Percentiles rank a stretch among this genome's conserved stretches.
Conservation (phyloP, 2,797 vertebrate species). For the Apogon hyalosoma region DNA sequence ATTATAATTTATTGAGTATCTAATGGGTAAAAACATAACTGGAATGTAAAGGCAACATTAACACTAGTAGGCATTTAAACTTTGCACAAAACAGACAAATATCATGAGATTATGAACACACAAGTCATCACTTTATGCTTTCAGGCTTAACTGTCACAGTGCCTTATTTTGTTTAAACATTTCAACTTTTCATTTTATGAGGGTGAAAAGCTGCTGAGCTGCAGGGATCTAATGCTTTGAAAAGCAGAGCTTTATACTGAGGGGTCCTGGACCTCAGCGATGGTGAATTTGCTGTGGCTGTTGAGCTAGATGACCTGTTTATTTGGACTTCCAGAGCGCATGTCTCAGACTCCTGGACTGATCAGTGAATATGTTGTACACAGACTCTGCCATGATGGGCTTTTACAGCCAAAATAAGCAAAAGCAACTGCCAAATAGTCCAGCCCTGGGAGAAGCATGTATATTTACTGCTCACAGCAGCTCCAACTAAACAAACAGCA, state of each 20-base stretch:
- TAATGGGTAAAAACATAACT: too few species aligned
- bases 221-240: slow-evolving; percentile 60
- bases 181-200: slow-evolving; percentile 58
- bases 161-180: slow-evolving; percentile 64
- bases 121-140: slow-evolving; percentile 16
- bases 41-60: too few species aligned
- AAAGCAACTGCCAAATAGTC: slow-evolving; percentile 64
- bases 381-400: slow-evolving; percentile 52
- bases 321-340: slow-evolving; percentile 72
- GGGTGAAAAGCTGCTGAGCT: slow-evolving; percentile 49
- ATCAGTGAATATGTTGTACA: slow-evolving; percentile 67
- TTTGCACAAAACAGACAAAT: slow-evolving; percentile 1
- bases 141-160: slow-evolving; percentile 10
- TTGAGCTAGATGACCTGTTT: slow-evolving; percentile 75
- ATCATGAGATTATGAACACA: slow-evolving; percentile 13
- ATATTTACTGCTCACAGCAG: slow-evolving; percentile 60
- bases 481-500: slow-evolving; percentile 67
- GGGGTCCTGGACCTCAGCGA: slow-evolving; percentile 33
- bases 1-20: too few species aligned
- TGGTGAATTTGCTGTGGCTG: slow-evolving; percentile 53
- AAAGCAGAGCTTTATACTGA: slow-evolving; percentile 52
- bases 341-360: slow-evolving; percentile 60
- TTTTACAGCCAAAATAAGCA: slow-evolving; percentile 79
- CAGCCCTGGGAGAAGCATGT: slow-evolving; percentile 53
- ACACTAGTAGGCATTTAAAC: too few species aligned